Evolutionary conservation across 2,888 invertebrate genomes (phyloP), one percentile per base, ranked within the genome.

Genomic region (Atethmia centrago): DNA sequence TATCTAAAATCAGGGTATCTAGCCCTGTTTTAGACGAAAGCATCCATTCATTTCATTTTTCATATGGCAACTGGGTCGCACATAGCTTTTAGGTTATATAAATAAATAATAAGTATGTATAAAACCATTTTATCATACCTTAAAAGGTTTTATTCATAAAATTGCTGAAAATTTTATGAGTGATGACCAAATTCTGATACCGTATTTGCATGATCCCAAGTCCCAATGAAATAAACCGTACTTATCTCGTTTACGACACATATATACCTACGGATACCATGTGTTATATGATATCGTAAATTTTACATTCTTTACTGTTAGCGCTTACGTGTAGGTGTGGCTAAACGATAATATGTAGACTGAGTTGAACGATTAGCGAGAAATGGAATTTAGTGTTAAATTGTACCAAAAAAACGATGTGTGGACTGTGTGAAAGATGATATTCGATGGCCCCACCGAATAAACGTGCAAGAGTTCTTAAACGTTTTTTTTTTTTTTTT

Each of bases 201-300:
- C 71, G 64, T 69, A 73, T 67, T 82, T 72, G 49, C 64, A 72
- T 63, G 58, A 66, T 53, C 47, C 53, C 42, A 69, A 62, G 69
- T 53, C 47, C 53, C 42, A 69, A 62, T 83, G 62, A 82, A 82
- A 59, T 56, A 42, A 63, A 70, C 79, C 71, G 65, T 76, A 76
- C 71, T 67, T 70, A 72, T 55, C 51, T 40, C 21, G 62, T 82
- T 83, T 83, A 83, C 51, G 71, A 66, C 71, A 66, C 70, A 7
- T 56, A 36, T 56, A 36, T 36, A 58, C 51, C 21, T 19, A 19
- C 28, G n/a, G 42, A 21, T 49, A 63, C 36, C 42, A 49, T 49
- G 8, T 59, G 40, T 55, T 63, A 66, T 21, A 16, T 56, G 25
- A 9, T 53, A 49, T 49, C 67, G 42, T 75, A 80, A 64, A 76